Conservation (phyloP, 2,113 vertebrate genomes). For the Solea senegalensis region DNA sequence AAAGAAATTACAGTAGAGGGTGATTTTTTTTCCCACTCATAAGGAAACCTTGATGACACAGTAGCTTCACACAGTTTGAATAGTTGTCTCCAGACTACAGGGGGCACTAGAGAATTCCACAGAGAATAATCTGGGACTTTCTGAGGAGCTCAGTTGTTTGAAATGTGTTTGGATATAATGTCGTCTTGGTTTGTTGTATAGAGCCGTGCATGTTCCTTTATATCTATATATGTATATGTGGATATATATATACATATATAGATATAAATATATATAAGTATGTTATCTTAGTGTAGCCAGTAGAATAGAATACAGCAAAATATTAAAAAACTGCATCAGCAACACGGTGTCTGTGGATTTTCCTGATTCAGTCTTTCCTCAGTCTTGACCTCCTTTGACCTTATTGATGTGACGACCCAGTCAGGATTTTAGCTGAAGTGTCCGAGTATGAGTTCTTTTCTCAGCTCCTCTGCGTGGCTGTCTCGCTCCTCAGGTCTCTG, state of each 20-base stretch:
- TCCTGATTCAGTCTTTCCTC: neutral
- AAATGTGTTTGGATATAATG: slow-evolving; percentile 45
- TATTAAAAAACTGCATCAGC: slow-evolving; percentile 81
- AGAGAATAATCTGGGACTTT: slow-evolving; percentile 33
- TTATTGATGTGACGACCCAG: neutral
- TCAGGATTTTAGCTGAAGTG: slow-evolving; percentile 85
- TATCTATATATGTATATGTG: neutral
- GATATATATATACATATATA: neutral
- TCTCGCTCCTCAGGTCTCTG: slow-evolving; percentile 88
- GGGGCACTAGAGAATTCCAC: slow-evolving; percentile 34
- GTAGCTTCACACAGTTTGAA: slow-evolving; percentile 56
- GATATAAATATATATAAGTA: slow-evolving; percentile 60
- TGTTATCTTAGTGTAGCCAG: slow-evolving; percentile 76
- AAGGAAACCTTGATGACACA: slow-evolving; percentile 50
- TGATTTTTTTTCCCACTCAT: slow-evolving; percentile 37
- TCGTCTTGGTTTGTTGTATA: slow-evolving; percentile 67
- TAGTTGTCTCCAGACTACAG: neutral
- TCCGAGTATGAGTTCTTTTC: slow-evolving; percentile 87
- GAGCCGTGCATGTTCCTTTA: slow-evolving; percentile 70
- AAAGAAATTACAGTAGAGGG: slow-evolving; percentile 13
- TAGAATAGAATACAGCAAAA: slow-evolving; percentile 79
- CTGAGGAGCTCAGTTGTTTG: slow-evolving; percentile 13
- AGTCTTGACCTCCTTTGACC: neutral
- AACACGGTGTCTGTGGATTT: slow-evolving; percentile 45
- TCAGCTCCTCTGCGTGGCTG: slow-evolving; percentile 85